Base-by-base conservation (phyloP, 2,888 invertebrate genomes). In the Drosophila robusta region DNA sequence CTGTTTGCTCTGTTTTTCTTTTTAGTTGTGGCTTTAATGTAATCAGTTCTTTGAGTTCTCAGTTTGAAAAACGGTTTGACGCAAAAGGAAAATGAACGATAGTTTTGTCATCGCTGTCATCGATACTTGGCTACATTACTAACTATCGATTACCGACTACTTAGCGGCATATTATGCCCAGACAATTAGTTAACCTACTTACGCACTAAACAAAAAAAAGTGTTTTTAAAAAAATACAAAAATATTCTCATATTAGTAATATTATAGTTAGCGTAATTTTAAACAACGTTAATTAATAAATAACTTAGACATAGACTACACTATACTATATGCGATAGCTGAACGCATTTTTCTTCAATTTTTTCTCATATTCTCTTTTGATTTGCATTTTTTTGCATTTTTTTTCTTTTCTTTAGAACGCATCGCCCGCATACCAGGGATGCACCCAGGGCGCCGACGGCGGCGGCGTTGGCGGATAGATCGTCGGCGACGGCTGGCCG, bases 401-500 rank as follows among this genome's bases (percentile, higher is more conserved):
- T 9, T 6, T 41, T 29, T 11, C 18, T 46, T 29, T 26, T 46
- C n/a, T n/a, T 42, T 80, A 92, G 70, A 92, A 92, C 8, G 92
- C 90, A 69, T 92, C 92, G 29, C 91, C 92, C 44, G 92, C 86
- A 79, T 92, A 92, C 92, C 92, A 92, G 16, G 92, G 92, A 91
- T 92, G 92, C 62, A 92, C 90, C 92, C 92, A 92, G 4, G 92
- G 92, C 2, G 92, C 90, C 42, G 92, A 92, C 50, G 92, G 93
- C 54, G 92, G 92, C 60, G 92, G 92, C 46, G 92, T 92, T 50
- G 92, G 92, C 66, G 92, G 93, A 89, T 92, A 92, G 24, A 92
- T 92, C 4, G 92, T 92, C n/a, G 92, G 93, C 52, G 92, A 92
- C 42, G 92, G 92, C 74, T 92, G 82, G 0, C 92, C 92, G 70